These are phyloP conservation scores for Athalia circularis DNA, from an alignment of 2,888 invertebrate genomes.

Conservation along the genomic window DNA sequence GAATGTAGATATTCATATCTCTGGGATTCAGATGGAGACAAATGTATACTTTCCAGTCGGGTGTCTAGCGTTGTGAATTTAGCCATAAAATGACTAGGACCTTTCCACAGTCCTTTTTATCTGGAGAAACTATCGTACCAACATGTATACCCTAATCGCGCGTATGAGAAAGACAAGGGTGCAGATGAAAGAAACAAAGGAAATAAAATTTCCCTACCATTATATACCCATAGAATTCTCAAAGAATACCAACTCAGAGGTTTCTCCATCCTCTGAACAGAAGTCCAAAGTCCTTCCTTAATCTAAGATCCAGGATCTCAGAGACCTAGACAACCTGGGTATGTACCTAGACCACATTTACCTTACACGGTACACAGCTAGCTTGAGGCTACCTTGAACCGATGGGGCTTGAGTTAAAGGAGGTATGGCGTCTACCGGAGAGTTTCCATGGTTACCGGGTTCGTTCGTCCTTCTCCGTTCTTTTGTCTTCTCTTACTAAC, in stretches of 20 bases:
- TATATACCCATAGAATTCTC: too few species aligned
- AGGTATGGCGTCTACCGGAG: conserved; percentile 54
- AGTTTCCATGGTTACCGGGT: conserved; percentile 63
- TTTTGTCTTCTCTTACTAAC: conserved; percentile 50
- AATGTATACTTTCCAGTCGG: background rate
- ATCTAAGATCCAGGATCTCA: background rate
- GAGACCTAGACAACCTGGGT: background rate
- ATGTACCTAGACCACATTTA: conserved; percentile 16
- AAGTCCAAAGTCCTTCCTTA: background rate
- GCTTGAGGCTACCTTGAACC: conserved; percentile 35
- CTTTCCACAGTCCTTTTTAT: background rate
- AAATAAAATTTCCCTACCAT: too few species aligned
- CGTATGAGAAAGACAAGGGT: background rate
- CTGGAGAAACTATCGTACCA: background rate
- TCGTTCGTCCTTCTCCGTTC: conserved; percentile 52
- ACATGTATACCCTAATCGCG: background rate
- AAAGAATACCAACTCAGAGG: background rate
- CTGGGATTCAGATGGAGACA: conserved; percentile 5
- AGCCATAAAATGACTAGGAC: background rate
- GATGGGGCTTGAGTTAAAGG: conserved; percentile 59
- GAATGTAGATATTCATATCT: background rate
- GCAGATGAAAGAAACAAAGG: too few species aligned
- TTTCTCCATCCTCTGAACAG: background rate
- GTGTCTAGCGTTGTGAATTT: background rate
- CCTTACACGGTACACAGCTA: background rate